Percentiles rank a stretch among this genome's conserved stretches.
These are phyloP conservation scores for Cuculus canorus DNA, from an alignment of 2,797 vertebrate genomes.

Conservation along the genomic window DNA sequence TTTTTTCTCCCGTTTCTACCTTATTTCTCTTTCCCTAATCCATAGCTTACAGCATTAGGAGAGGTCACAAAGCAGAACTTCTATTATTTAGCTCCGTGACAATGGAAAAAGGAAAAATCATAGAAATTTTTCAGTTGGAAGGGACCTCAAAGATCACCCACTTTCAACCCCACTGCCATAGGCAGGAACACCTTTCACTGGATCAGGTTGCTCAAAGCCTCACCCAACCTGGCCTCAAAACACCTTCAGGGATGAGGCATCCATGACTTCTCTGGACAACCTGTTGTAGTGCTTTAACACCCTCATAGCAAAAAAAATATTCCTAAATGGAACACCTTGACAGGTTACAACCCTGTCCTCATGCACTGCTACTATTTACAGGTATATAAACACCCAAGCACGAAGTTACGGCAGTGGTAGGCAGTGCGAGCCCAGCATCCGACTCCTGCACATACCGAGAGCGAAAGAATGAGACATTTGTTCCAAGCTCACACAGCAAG, in stretches of 20 bases:
- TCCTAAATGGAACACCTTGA: neutral
- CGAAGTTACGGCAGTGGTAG: neutral
- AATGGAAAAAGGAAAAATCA: neutral
- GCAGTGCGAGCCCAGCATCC: neutral
- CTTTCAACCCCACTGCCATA: too few species aligned
- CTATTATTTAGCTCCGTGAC: neutral
- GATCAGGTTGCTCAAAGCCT: too few species aligned
- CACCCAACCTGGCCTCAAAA: too few species aligned
- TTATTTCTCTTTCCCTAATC: neutral
- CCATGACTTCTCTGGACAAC: too few species aligned
- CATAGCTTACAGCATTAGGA: neutral
- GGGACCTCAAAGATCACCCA: too few species aligned
- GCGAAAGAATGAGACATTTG: slow-evolving; percentile 14
- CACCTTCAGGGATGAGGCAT: too few species aligned
- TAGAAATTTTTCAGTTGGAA: too few species aligned
- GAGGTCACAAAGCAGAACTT: neutral
- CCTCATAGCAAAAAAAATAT: too few species aligned
- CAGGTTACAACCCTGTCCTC: neutral
- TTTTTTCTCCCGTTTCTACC: neutral
- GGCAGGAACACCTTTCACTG: too few species aligned
- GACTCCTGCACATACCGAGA: neutral
- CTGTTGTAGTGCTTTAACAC: too few species aligned
- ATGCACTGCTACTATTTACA: neutral
- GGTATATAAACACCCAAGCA: neutral
- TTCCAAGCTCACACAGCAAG: neutral